A percentile compares a stretch with the other conserved stretches of the same genome.
These are phyloP conservation scores for Meandrina meandrites DNA, from an alignment of 92 coral and sea anemone species.

Conservation along the genomic window DNA sequence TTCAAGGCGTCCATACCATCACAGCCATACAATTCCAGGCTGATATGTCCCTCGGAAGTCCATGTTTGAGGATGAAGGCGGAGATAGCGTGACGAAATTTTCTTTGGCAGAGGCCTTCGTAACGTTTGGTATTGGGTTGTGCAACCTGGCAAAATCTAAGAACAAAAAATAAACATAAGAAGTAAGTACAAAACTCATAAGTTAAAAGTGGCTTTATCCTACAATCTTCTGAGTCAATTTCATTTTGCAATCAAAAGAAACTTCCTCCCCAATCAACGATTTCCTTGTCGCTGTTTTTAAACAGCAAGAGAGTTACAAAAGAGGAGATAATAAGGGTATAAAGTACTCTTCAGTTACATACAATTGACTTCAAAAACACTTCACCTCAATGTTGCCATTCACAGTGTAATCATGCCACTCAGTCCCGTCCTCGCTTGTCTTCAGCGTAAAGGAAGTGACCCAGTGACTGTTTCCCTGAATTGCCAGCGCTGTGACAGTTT, in stretches of 20 bases:
- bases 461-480: neutral
- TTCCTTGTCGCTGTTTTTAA: no score
- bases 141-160: slow-evolving; percentile 25
- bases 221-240: no score
- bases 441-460: slow-evolving; percentile 32
- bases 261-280: no score
- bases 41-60: neutral
- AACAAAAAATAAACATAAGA: neutral
- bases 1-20: no score
- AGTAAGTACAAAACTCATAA: neutral
- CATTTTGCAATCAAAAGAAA: no score
- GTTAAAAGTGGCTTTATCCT: no score
- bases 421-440: slow-evolving; percentile 33
- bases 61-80: slow-evolving; percentile 24
- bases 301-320: no score
- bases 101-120: slow-evolving; percentile 11
- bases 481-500: slow-evolving; percentile 46
- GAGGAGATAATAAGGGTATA: no score
- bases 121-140: neutral
- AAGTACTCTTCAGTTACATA: neutral
- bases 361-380: neutral
- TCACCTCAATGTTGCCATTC: slow-evolving; percentile 47
- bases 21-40: slow-evolving; percentile 52
- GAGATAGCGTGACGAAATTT: slow-evolving; percentile 36
- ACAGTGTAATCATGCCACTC: slow-evolving; percentile 49